Evolutionary conservation across 2,113 vertebrate species (phyloP).

Genomic region (Gila orcuttii): DNA sequence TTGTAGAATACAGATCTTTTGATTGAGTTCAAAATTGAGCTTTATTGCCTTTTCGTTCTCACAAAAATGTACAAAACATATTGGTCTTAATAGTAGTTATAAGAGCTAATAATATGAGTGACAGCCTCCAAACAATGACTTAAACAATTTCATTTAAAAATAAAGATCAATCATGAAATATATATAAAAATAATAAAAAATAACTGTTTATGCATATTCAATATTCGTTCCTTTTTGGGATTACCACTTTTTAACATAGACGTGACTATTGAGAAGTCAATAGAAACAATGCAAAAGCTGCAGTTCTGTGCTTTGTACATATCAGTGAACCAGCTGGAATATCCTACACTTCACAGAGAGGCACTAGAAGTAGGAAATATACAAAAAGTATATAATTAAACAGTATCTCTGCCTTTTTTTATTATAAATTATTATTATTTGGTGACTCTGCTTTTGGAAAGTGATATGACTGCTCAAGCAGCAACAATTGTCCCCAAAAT

Average conservation of each 20-base stretch:
- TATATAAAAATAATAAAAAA: slow-evolving; percentile 24
- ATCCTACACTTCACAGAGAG: slow-evolving; percentile 4
- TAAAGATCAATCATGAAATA: slow-evolving; percentile 8
- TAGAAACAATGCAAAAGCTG: slow-evolving; percentile 12
- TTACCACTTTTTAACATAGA: neutral
- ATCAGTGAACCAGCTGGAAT: slow-evolving; percentile 22
- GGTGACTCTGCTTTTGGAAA: neutral
- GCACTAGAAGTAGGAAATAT: neutral
- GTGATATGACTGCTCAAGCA: slow-evolving; percentile 8
- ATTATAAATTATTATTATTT: neutral
- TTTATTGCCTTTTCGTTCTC: slow-evolving; percentile 47
- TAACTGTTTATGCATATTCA: slow-evolving; percentile 14
- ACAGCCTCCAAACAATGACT: slow-evolving; percentile 11
- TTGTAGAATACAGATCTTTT: slow-evolving; percentile 46
- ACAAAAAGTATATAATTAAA: neutral
- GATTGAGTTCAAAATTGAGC: slow-evolving; percentile 32
- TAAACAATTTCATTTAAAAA: neutral
- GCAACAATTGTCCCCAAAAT: slow-evolving; percentile 2
- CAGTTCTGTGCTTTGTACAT: slow-evolving; percentile 8
- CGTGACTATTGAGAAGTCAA: neutral
- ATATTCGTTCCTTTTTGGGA: neutral
- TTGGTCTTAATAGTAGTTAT: neutral
- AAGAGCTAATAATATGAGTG: neutral
- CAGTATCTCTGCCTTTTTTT: neutral
- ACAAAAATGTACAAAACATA: slow-evolving; percentile 53